phyloP scores from a whole-genome alignment of 2,888 invertebrate species.

The Parascotia fuliginaria region DNA sequence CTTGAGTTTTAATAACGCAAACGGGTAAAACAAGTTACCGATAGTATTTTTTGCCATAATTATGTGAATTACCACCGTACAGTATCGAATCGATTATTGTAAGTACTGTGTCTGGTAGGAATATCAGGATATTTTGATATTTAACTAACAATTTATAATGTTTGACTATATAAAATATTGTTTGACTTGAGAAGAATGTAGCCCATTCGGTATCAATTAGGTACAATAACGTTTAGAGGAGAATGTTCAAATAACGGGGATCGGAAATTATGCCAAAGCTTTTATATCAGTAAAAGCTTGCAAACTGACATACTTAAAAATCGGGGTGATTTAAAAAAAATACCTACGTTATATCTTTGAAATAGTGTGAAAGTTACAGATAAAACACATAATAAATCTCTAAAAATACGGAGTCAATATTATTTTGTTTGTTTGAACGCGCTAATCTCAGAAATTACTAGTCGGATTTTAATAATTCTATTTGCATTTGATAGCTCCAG shows the following conservation, averaged over 20 bases:
- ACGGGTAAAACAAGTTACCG: slow-evolving; percentile 36
- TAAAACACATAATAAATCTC: too few relatives aligned
- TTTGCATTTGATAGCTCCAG: too few relatives aligned
- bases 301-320: too few relatives aligned
- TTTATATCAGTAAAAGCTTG: background rate
- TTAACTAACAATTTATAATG: slow-evolving; percentile 13
- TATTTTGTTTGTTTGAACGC: too few relatives aligned
- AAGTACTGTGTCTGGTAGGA: slow-evolving; percentile 36
- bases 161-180: slow-evolving; percentile 12
- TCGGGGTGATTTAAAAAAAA: too few relatives aligned
- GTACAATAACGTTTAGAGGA: slow-evolving; percentile 19
- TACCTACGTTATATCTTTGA: too few relatives aligned
- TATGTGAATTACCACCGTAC: slow-evolving; percentile 36
- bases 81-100: slow-evolving; percentile 40
- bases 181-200: slow-evolving; percentile 11
- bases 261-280: background rate
- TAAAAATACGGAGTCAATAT: too few relatives aligned
- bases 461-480: too few relatives aligned
- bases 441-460: too few relatives aligned
- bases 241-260: slow-evolving; percentile 10
- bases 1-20: slow-evolving; percentile 33
- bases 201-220: background rate
- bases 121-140: slow-evolving; percentile 33
- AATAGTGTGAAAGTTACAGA: too few relatives aligned
- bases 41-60: slow-evolving; percentile 34